A percentile compares a stretch with the other conserved stretches of the same genome.
Conservation (phyloP, 1,140 invertebrate species). For the Euglossa dilemma region DNA sequence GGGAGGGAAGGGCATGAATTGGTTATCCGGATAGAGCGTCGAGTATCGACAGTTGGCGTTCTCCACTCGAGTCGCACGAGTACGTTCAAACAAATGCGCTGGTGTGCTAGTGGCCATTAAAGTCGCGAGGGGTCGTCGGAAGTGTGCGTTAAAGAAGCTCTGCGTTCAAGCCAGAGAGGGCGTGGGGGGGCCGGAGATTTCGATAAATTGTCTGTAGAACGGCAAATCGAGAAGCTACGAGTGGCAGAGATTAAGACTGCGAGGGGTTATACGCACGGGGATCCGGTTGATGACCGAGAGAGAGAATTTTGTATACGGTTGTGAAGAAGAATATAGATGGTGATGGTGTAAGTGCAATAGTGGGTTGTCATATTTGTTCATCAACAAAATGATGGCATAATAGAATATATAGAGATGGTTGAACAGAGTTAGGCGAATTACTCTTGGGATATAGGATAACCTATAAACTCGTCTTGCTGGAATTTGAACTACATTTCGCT, state of each 20-base stretch:
- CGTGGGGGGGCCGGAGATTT: conserved; percentile 15
- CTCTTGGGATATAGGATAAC: no score
- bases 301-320: background rate
- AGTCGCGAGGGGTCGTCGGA: conserved; percentile 48
- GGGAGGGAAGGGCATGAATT: conserved; percentile 46
- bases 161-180: background rate
- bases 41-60: conserved; percentile 82
- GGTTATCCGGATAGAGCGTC: conserved; percentile 63
- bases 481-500: no score
- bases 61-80: conserved; percentile 74
- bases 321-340: background rate
- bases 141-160: conserved; percentile 34
- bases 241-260: conserved; percentile 28
- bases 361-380: background rate
- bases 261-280: background rate
- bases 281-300: background rate
- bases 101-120: conserved; percentile 68
- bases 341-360: background rate
- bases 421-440: no score
- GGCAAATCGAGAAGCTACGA: conserved; percentile 23
- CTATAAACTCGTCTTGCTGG: no score
- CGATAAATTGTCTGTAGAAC: conserved; percentile 42
- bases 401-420: background rate
- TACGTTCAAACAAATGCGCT: conserved; percentile 65
- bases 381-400: background rate